These are phyloP conservation scores for Acrobasis repandana DNA, from an alignment of 2,888 invertebrate genomes.

Conservation along the genomic window DNA sequence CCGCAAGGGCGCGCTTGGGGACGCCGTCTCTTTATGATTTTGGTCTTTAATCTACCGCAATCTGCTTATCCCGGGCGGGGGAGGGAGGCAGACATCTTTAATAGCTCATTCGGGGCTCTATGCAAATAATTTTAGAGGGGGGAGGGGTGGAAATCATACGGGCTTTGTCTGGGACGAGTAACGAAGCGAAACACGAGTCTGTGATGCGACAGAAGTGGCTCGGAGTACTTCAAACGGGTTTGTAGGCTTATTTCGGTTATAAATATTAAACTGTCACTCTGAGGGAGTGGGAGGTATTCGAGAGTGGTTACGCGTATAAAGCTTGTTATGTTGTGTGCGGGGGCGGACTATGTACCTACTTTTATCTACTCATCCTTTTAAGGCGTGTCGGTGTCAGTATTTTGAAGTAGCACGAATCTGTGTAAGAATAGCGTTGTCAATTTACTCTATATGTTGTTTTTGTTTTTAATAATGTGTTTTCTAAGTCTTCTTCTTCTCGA, in stretches of 20 bases:
- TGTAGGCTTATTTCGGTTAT: slow-evolving; percentile 69
- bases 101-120: slow-evolving; percentile 82
- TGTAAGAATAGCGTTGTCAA: too few species aligned
- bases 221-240: slow-evolving; percentile 67
- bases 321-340: slow-evolving; percentile 51
- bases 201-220: slow-evolving; percentile 75
- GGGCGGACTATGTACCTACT: slow-evolving; percentile 53
- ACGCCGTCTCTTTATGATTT: slow-evolving; percentile 70
- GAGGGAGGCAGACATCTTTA: slow-evolving; percentile 74
- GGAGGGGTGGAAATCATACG: slow-evolving; percentile 69
- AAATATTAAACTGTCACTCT: slow-evolving; percentile 72
- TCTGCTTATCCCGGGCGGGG: slow-evolving; percentile 77
- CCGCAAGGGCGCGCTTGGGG: slow-evolving; percentile 53
- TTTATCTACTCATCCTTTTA: slow-evolving; percentile 32
- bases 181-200: slow-evolving; percentile 78
- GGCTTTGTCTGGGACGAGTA: slow-evolving; percentile 79
- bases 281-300: slow-evolving; percentile 44
- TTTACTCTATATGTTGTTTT: too few species aligned
- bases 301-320: slow-evolving; percentile 68
- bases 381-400: slow-evolving; percentile 34
- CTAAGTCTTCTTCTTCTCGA: too few species aligned
- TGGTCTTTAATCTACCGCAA: slow-evolving; percentile 83
- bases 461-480: too few species aligned
- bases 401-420: neutral
- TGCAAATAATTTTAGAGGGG: slow-evolving; percentile 79